These are phyloP conservation scores for Synanthedon tipuliformis DNA, from an alignment of 2,888 invertebrate genomes.

Conservation along the genomic window DNA sequence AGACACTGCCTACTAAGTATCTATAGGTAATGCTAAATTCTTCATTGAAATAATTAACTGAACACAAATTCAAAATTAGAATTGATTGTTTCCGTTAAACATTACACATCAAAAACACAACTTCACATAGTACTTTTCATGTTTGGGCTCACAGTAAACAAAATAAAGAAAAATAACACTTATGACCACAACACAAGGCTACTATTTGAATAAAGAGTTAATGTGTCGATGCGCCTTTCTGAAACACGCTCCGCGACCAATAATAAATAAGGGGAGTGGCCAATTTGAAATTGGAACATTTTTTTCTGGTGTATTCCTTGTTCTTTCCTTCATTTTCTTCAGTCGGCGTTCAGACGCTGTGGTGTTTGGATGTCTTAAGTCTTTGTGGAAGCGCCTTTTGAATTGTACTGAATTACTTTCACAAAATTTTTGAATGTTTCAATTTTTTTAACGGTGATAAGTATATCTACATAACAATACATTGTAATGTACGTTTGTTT, in stretches of 20 bases:
- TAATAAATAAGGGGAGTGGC: constrained; percentile 59
- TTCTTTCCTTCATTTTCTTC: constrained; percentile 29
- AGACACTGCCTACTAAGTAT: too few relatives aligned
- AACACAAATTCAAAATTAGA: neutral
- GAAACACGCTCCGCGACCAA: constrained; percentile 32
- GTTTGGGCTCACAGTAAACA: constrained; percentile 1
- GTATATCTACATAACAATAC: too few relatives aligned
- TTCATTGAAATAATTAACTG: neutral
- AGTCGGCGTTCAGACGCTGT: constrained; percentile 22
- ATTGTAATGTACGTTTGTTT: too few relatives aligned
- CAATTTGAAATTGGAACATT: constrained; percentile 58
- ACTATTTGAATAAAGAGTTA: neutral
- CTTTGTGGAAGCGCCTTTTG: neutral
- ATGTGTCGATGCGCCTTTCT: constrained; percentile 13
- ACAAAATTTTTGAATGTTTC: too few relatives aligned
- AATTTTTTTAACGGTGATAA: too few relatives aligned
- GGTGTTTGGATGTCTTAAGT: constrained; percentile 1
- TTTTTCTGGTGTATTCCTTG: constrained; percentile 30
- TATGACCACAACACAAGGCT: neutral
- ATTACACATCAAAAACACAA: neutral
- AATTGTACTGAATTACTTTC: too few relatives aligned
- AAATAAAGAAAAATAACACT: neutral
- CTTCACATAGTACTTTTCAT: constrained; percentile 4
- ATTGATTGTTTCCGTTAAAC: neutral
- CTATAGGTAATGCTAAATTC: neutral